phyloP scores from a whole-genome alignment of 2,888 invertebrate species.

The Drosophila lacicola region DNA sequence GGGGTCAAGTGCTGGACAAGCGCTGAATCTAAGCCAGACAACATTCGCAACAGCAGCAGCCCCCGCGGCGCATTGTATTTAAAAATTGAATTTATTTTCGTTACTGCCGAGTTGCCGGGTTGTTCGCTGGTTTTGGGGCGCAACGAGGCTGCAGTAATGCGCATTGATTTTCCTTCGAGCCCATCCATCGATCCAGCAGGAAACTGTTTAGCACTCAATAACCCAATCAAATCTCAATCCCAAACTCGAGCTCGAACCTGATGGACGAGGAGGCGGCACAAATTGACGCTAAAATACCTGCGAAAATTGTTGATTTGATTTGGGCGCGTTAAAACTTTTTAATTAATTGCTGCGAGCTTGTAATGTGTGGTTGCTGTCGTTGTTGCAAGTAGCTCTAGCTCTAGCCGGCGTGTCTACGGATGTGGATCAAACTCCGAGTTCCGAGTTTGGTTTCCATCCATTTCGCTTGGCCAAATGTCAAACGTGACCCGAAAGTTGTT shows the following conservation, averaged over 20 bases:
- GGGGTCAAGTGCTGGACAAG: slow-evolving; percentile 33
- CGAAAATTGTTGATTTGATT: slow-evolving; percentile 67
- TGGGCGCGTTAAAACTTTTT: slow-evolving; percentile 71
- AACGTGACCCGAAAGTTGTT: slow-evolving; percentile 76
- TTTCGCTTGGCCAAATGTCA: slow-evolving; percentile 56
- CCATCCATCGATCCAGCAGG: slow-evolving; percentile 45
- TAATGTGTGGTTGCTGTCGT: slow-evolving; percentile 22
- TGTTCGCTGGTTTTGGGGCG: slow-evolving; percentile 46
- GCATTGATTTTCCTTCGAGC: slow-evolving; percentile 74
- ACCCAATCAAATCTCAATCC: slow-evolving; percentile 18
- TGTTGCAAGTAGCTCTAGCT: slow-evolving; percentile 3
- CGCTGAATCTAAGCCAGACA: slow-evolving; percentile 26
- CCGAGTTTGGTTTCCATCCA: slow-evolving; percentile 22
- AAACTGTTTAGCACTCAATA: slow-evolving; percentile 16
- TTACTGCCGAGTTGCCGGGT: slow-evolving; percentile 43
- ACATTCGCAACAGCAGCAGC: slow-evolving; percentile 20
- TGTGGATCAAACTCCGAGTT: slow-evolving; percentile 20
- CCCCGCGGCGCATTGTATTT: slow-evolving; percentile 55
- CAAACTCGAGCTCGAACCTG: slow-evolving; percentile 14
- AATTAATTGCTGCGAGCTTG: slow-evolving; percentile 69
- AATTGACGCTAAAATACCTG: slow-evolving; percentile 72
- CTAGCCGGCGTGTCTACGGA: slow-evolving; percentile 5
- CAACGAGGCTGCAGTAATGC: slow-evolving; percentile 79
- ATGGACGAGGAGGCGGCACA: slow-evolving; percentile 13
- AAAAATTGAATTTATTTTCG: slow-evolving; percentile 72